phyloP scores from a whole-genome alignment of 2,888 invertebrate genomes.

The Luffia ferchaultella region DNA sequence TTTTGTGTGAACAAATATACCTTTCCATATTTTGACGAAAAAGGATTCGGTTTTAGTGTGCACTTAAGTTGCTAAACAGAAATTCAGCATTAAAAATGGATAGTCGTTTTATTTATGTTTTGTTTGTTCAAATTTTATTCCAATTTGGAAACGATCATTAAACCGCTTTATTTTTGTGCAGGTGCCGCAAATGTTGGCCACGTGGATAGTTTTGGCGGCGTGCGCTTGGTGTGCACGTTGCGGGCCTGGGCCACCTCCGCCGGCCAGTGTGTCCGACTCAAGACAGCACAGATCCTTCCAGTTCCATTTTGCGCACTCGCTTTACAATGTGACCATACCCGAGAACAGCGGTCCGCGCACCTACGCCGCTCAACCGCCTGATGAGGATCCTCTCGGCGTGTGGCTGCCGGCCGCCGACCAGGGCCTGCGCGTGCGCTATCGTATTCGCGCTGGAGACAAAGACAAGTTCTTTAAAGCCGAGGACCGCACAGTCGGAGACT shows the following conservation, averaged over 20 bases:
- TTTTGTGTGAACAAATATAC: too few species aligned
- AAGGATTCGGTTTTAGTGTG: too few species aligned
- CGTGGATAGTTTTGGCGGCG: slow-evolving; percentile 9
- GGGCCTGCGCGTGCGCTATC: slow-evolving; percentile 73
- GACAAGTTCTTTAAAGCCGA: slow-evolving; percentile 94
- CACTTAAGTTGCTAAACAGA: too few species aligned
- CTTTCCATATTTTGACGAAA: too few species aligned
- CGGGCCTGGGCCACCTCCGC: slow-evolving; percentile 28
- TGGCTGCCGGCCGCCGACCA: slow-evolving; percentile 48
- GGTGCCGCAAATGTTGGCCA: slow-evolving; percentile 38
- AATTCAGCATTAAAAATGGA: too few species aligned
- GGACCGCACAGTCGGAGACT: slow-evolving; percentile 88
- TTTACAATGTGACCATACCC: slow-evolving; percentile 89
- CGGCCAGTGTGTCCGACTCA: slow-evolving; percentile 13
- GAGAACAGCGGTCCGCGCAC: slow-evolving; percentile 94
- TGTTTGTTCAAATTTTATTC: too few species aligned
- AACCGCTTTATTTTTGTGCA: slow-evolving; percentile 14
- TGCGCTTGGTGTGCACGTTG: slow-evolving; percentile 37
- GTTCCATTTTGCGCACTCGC: slow-evolving; percentile 73
- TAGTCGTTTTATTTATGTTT: too few species aligned
- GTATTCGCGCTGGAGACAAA: slow-evolving; percentile 86
- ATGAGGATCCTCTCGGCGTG: slow-evolving; percentile 84
- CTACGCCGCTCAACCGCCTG: slow-evolving; percentile 76
- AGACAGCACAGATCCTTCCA: slow-evolving; percentile 11
- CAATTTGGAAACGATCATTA: too few species aligned